Evolutionary conservation across 2,113 vertebrate species (phyloP).

Genomic region (Megaptera novaeangliae): DNA sequence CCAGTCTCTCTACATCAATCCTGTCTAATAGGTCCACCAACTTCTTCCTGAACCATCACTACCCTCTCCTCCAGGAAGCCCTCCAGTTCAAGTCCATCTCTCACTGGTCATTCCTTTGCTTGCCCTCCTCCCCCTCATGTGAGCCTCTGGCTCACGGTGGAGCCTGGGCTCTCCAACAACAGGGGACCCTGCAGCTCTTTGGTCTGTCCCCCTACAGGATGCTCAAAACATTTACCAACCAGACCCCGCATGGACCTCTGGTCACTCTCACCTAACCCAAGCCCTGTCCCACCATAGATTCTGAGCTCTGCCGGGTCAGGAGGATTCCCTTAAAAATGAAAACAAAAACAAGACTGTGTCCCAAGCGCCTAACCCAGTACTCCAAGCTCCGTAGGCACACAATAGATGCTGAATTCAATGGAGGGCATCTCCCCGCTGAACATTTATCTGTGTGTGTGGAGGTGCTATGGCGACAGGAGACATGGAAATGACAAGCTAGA

Average conservation of each 20-base stretch:
- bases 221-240: background rate
- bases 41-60: background rate
- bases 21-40: background rate
- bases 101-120: background rate
- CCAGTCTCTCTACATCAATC: background rate
- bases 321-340: background rate
- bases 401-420: background rate
- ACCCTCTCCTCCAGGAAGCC: background rate
- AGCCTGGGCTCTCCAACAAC: background rate
- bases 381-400: no score
- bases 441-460: accelerated
- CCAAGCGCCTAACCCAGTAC: background rate
- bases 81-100: background rate
- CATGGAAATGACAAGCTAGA: background rate
- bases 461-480: background rate
- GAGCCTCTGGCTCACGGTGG: background rate
- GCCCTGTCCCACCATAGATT: background rate
- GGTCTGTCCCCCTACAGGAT: background rate
- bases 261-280: background rate
- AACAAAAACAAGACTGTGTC: background rate
- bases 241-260: background rate
- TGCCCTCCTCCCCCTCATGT: background rate
- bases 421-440: background rate
- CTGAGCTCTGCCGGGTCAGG: background rate
- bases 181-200: background rate